Conservation (phyloP, 1,140 invertebrate genomes). For the Zaprionus africanus region DNA sequence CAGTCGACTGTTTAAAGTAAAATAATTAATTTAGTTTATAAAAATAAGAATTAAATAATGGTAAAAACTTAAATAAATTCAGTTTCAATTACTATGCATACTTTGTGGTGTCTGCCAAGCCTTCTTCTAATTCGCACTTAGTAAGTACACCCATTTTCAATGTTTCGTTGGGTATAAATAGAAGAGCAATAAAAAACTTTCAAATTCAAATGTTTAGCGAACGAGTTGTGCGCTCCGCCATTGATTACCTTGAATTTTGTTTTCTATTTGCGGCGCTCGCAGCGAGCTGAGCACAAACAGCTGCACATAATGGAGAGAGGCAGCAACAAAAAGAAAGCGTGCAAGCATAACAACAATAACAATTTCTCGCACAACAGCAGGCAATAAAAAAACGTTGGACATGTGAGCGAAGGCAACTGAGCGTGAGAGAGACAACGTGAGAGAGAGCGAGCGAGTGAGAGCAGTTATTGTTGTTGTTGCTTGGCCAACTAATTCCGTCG, state of each 20-base stretch:
- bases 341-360: slow-evolving; percentile 15
- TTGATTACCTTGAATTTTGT: slow-evolving; percentile 53
- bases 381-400: slow-evolving; percentile 13
- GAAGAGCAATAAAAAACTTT: slow-evolving; percentile 20
- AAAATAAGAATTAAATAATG: too few species aligned
- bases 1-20: too few species aligned
- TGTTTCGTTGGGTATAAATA: too few species aligned
- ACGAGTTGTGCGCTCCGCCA: slow-evolving; percentile 33
- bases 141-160: too few species aligned
- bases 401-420: slow-evolving; percentile 23
- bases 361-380: background rate
- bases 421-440: background rate
- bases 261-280: slow-evolving; percentile 67
- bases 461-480: slow-evolving; percentile 37
- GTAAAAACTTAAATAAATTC: too few species aligned
- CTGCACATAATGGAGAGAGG: slow-evolving; percentile 39
- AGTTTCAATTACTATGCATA: too few species aligned
- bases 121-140: too few species aligned
- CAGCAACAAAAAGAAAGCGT: slow-evolving; percentile 56
- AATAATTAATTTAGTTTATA: too few species aligned
- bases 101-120: too few species aligned
- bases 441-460: slow-evolving; percentile 15
- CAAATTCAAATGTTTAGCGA: slow-evolving; percentile 15
- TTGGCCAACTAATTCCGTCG: slow-evolving; percentile 67
- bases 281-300: slow-evolving; percentile 47